Percentiles rank a stretch among this genome's conserved stretches.
These are phyloP conservation scores for Catharus ustulatus DNA, from an alignment of 2,797 vertebrate species.

Conservation along the genomic window DNA sequence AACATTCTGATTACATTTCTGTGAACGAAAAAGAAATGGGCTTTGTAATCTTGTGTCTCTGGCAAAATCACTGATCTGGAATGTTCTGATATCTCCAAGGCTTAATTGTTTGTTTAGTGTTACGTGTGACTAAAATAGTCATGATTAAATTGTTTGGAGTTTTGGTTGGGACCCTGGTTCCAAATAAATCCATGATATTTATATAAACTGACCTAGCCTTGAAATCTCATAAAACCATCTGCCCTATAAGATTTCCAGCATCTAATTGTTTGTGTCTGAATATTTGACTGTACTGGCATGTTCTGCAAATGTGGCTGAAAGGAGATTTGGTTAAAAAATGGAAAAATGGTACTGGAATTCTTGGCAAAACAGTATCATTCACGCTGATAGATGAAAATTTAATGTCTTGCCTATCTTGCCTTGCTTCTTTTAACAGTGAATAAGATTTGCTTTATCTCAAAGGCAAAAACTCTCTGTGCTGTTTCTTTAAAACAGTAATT, in stretches of 20 bases:
- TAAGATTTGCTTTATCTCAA: neutral
- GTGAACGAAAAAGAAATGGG: neutral
- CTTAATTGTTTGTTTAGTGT: constrained; percentile 39
- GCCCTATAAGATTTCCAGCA: neutral
- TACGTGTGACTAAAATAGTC: constrained; percentile 9
- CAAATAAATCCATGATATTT: constrained; percentile 35
- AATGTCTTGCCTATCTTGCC: neutral
- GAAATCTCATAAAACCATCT: constrained; percentile 5
- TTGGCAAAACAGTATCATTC: neutral
- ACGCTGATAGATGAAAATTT: neutral
- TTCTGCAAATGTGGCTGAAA: neutral
- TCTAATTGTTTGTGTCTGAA: neutral
- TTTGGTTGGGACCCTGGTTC: constrained; percentile 18
- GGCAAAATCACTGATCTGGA: neutral
- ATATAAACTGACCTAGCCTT: constrained; percentile 25
- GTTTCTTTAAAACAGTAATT: neutral
- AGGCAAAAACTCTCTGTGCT: neutral
- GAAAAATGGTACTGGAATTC: neutral
- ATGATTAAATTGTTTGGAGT: constrained; percentile 48
- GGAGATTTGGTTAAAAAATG: neutral
- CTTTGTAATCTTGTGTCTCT: neutral
- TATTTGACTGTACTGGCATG: neutral
- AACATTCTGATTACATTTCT: neutral
- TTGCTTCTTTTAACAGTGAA: neutral
- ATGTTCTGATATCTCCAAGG: neutral